phyloP scores from a whole-genome alignment of 1,140 invertebrate genomes.

The Drosophila punjabiensis region DNA sequence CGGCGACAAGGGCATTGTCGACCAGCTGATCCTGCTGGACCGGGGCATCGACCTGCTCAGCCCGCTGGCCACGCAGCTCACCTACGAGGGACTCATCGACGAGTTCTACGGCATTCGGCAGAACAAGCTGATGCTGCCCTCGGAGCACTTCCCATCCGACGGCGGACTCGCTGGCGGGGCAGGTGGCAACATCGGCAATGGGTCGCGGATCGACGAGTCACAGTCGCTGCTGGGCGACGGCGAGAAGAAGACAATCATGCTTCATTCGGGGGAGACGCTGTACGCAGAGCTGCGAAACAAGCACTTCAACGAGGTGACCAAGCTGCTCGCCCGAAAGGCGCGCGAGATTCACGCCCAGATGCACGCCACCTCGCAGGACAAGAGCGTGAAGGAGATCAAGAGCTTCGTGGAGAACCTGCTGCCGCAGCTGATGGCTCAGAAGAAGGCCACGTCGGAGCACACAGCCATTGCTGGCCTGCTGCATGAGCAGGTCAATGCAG shows the following conservation, averaged over 20 bases:
- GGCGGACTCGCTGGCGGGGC: slow-evolving; percentile 87
- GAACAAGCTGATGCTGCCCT: slow-evolving; percentile 92
- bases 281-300: slow-evolving; percentile 96
- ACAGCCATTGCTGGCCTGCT: slow-evolving; percentile 89
- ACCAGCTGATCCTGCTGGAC: slow-evolving; percentile 95
- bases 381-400: slow-evolving; percentile 97
- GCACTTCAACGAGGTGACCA: slow-evolving; percentile 96
- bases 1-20: slow-evolving; percentile 88
- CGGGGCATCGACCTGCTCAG: slow-evolving; percentile 96
- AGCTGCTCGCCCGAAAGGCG: slow-evolving; percentile 94
- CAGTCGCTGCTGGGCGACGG: slow-evolving; percentile 86
- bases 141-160: slow-evolving; percentile 91
- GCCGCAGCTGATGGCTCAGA: slow-evolving; percentile 95
- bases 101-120: slow-evolving; percentile 87
- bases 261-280: slow-evolving; percentile 96
- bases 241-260: slow-evolving; percentile 90
- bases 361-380: slow-evolving; percentile 94
- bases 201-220: slow-evolving; percentile 11
- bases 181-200: background rate
- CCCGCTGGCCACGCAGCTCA: slow-evolving; percentile 96
- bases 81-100: slow-evolving; percentile 98
- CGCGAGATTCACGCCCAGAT: slow-evolving; percentile 94
- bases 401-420: slow-evolving; percentile 94
- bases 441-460: slow-evolving; percentile 92
- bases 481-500: slow-evolving; percentile 87